These are phyloP conservation scores for Platycercus adscitus DNA, from an alignment of 2,113 vertebrate genomes.

Conservation along the genomic window DNA sequence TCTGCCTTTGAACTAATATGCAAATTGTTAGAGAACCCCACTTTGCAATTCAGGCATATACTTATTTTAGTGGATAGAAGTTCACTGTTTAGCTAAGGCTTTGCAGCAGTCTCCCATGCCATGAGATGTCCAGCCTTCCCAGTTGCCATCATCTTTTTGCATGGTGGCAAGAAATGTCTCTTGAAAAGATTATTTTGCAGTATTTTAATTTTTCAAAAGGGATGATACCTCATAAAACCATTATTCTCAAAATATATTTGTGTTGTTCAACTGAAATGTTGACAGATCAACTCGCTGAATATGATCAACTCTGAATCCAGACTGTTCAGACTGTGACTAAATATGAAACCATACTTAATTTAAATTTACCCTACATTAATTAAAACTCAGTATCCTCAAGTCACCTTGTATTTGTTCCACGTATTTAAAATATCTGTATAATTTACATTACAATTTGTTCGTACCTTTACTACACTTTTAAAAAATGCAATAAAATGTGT, in stretches of 20 bases:
- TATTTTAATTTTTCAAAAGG: background rate
- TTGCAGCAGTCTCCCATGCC: background rate
- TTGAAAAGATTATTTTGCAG: background rate
- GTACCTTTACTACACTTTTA: background rate
- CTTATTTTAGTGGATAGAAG: background rate
- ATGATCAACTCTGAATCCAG: background rate
- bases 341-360: background rate
- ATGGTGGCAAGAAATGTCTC: background rate
- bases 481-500: background rate
- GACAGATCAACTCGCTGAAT: background rate
- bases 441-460: background rate
- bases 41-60: background rate
- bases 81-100: background rate
- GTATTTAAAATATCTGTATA: background rate
- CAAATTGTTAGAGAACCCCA: accelerated
- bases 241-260: background rate
- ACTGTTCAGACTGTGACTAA: background rate
- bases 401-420: background rate
- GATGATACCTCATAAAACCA: background rate
- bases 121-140: background rate
- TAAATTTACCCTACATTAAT: background rate
- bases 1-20: background rate
- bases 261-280: background rate
- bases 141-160: background rate
- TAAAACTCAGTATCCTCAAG: background rate